Conservation (phyloP, 1,140 invertebrate genomes). For the Conus betulinus region DNA sequence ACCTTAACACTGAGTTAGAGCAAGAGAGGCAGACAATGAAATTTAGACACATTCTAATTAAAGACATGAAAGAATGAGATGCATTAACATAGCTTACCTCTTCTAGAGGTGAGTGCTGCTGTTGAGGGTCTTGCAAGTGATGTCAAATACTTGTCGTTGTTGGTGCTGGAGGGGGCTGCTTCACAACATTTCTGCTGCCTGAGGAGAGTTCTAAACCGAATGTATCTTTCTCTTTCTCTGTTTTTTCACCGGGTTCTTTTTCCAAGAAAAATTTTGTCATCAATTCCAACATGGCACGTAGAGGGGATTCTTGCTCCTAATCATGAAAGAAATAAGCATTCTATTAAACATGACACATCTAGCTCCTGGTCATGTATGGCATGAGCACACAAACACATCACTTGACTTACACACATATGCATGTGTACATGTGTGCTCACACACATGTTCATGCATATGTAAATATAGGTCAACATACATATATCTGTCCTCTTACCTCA, state of each 20-base stretch:
- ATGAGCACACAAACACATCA: too few species aligned
- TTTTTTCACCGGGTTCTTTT: not conserved
- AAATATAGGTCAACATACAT: too few species aligned
- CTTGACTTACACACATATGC: too few species aligned
- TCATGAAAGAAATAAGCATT: not conserved
- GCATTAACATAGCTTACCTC: slow-evolving; percentile 16
- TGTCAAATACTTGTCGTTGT: slow-evolving; percentile 2
- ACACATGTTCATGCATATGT: too few species aligned
- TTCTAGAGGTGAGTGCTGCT: slow-evolving; percentile 27
- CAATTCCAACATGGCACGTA: slow-evolving; percentile 71
- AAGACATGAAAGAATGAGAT: not conserved
- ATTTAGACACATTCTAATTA: too few species aligned
- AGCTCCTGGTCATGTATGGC: too few species aligned
- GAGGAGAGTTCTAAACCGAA: not conserved
- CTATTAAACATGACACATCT: too few species aligned
- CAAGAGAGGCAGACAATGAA: too few species aligned
- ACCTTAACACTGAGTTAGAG: too few species aligned
- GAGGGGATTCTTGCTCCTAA: slow-evolving; percentile 64
- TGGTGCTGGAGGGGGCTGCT: not conserved
- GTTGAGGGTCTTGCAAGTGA: slow-evolving; percentile 27
- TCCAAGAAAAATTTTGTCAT: slow-evolving; percentile 65
- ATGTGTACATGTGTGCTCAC: too few species aligned
- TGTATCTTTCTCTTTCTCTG: not conserved
- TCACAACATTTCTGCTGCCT: not conserved
- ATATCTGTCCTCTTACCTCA: not conserved